These are phyloP conservation scores for Aplochiton taeniatus DNA, from an alignment of 2,797 vertebrate genomes.

Conservation along the genomic window DNA sequence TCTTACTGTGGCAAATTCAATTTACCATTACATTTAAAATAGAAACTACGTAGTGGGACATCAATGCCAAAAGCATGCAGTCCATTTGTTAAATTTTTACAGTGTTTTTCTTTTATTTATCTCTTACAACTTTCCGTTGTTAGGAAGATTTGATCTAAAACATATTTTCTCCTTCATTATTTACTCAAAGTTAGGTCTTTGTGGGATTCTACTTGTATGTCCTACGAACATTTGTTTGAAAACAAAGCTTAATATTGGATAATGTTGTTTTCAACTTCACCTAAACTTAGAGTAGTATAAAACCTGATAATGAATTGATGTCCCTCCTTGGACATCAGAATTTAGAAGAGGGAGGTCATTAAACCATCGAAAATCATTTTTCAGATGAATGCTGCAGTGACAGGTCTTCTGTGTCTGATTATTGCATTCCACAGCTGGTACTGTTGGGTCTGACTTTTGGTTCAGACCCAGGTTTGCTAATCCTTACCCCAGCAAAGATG, in stretches of 20 bases:
- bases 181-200: no score
- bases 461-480: slow-evolving; percentile 44
- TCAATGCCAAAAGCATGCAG: no score
- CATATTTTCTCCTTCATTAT: no score
- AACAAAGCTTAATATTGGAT: slow-evolving; percentile 9
- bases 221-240: not conserved
- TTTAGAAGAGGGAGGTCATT: slow-evolving; percentile 37
- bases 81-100: no score
- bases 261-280: not conserved
- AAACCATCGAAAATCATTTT: slow-evolving; percentile 28
- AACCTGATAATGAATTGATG: slow-evolving; percentile 24
- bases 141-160: no score
- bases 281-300: slow-evolving; percentile 11
- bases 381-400: slow-evolving; percentile 37
- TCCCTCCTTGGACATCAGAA: slow-evolving; percentile 11
- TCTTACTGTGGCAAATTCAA: no score
- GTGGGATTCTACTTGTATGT: not conserved
- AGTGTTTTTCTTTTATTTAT: no score
- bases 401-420: slow-evolving; percentile 47
- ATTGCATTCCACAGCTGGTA: slow-evolving; percentile 47
- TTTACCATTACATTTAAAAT: no score
- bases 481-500: slow-evolving; percentile 29
- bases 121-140: no score
- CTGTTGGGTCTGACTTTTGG: slow-evolving; percentile 39
- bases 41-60: no score